Conservation (phyloP, 2,888 invertebrate genomes). For the Sarcophaga caerulescens region DNA sequence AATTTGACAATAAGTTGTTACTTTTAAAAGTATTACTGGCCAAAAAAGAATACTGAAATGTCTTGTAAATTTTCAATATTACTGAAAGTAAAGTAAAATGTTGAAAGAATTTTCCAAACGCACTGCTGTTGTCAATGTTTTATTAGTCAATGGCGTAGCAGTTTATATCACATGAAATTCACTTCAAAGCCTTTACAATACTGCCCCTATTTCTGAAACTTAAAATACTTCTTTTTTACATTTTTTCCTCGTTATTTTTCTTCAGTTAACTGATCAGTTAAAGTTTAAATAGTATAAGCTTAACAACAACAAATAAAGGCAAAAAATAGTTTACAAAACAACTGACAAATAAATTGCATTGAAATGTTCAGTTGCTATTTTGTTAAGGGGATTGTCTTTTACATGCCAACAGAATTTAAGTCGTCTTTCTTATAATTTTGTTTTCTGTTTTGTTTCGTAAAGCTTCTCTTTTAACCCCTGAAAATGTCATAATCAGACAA, state of each 20-base stretch:
- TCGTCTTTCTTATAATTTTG: not conserved
- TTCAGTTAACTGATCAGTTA: slow-evolving; percentile 51
- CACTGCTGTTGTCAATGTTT: slow-evolving; percentile 16
- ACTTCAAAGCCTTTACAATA: too few species aligned
- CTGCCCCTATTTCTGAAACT: not conserved
- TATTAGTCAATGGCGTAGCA: not conserved
- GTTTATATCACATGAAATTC: not conserved
- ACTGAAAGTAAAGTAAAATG: not conserved
- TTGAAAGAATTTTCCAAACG: slow-evolving; percentile 34
- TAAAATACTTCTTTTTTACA: not conserved
- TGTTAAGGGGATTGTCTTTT: slow-evolving; percentile 51
- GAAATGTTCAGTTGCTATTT: slow-evolving; percentile 48
- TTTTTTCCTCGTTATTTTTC: slow-evolving; percentile 8
- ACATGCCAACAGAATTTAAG: slow-evolving; percentile 30
- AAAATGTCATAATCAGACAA: slow-evolving; percentile 58
- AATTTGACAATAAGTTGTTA: slow-evolving; percentile 36
- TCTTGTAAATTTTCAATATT: not conserved
- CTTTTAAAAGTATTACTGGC: slow-evolving; percentile 33
- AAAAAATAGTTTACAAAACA: not conserved
- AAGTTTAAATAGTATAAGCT: slow-evolving; percentile 44
- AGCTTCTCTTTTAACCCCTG: not conserved
- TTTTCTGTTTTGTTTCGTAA: not conserved
- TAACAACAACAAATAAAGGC: not conserved
- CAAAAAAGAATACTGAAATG: not conserved
- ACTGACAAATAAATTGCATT: slow-evolving; percentile 27